Base-by-base conservation (phyloP, 1,140 invertebrate genomes). In the Cydia fagiglandana region DNA sequence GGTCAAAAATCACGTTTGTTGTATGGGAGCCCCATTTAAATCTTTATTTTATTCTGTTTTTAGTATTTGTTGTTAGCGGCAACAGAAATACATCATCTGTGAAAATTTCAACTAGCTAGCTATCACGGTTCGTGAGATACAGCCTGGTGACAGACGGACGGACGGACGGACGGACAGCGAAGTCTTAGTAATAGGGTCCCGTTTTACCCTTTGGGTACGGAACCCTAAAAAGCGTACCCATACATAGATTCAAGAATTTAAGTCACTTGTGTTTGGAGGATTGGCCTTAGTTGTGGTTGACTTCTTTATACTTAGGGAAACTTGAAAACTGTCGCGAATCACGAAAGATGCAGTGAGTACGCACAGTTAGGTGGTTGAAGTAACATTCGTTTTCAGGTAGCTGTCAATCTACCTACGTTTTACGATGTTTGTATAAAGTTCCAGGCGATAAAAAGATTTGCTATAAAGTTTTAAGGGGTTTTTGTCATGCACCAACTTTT, bases 341-440 rank as follows among this genome's bases (percentile, higher is more conserved):
- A 24, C 56, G 20, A 61, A 24, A 61, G 6, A 24, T 61, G 20
- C 56, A 61, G 56, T 61, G 56, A 24, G 20, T 24, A 61, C 56
- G 56, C 17, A 61, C 56, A 5, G 56, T 61, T 61, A 61, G 56
- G 20, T 15, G 53, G 15, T 5, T 61, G 17, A 61, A 61, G 17
- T 20, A 24, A 61, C 1, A 24, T 61, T 7, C 56, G 6, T 61
- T 24, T 61, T 24, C 53, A 56, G 3, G 53, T 56, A 20, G 17
- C 13, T 61, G 24, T 24, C 15, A 61, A 9, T 24, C 6, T 61
- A 53, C 15, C 15, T 61, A 20, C n/a, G 7, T 17, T 17, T 17
- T 56, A 56, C 53, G 53, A 56, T 24, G n/a, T 61, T 61, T 61
- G 17, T 61, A 24, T 61, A 24, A 53, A 7, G 50, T 53, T 53